Conservation (phyloP, 1,140 invertebrate genomes). For the Neuroterus valhalla region DNA sequence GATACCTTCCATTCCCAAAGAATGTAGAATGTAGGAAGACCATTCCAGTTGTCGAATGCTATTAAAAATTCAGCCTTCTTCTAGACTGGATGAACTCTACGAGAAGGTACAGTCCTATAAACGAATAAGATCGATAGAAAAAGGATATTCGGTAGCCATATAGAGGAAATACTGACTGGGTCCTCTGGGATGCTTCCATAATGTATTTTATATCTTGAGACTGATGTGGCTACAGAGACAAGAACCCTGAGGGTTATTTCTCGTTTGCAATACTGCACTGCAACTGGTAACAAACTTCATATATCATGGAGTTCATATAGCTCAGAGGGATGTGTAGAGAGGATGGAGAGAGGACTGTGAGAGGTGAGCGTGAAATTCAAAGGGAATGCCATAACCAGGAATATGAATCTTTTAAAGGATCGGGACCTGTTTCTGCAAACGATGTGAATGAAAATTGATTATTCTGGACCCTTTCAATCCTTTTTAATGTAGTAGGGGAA, state of each 20-base stretch:
- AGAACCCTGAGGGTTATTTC: slow-evolving; percentile 4
- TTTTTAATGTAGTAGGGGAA: not conserved
- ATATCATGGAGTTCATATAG: not conserved
- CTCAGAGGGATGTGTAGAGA: not conserved
- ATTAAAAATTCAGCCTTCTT: slow-evolving; percentile 16
- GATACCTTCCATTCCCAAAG: slow-evolving; percentile 7
- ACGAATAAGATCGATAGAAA: slow-evolving; percentile 31
- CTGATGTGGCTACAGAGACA: slow-evolving; percentile 7
- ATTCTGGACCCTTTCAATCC: not conserved
- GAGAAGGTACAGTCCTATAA: slow-evolving; percentile 33
- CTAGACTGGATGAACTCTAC: slow-evolving; percentile 4
- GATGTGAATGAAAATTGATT: not conserved
- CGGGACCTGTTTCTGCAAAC: slow-evolving; percentile 41
- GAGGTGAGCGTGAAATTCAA: slow-evolving; percentile 71
- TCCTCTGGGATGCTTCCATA: slow-evolving; percentile 45
- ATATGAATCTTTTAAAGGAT: slow-evolving; percentile 64
- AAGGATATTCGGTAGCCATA: slow-evolving; percentile 34
- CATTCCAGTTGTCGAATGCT: slow-evolving; percentile 10
- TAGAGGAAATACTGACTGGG: slow-evolving; percentile 46
- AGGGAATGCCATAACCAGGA: slow-evolving; percentile 63
- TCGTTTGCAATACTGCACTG: slow-evolving; percentile 21
- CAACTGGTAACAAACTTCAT: slow-evolving; percentile 25
- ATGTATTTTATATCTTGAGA: slow-evolving; percentile 52
- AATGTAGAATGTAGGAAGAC: not conserved
- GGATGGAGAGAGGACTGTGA: slow-evolving; percentile 46